These are phyloP conservation scores for Electrophaes corylata DNA, from an alignment of 2,888 invertebrate species.

Conservation along the genomic window DNA sequence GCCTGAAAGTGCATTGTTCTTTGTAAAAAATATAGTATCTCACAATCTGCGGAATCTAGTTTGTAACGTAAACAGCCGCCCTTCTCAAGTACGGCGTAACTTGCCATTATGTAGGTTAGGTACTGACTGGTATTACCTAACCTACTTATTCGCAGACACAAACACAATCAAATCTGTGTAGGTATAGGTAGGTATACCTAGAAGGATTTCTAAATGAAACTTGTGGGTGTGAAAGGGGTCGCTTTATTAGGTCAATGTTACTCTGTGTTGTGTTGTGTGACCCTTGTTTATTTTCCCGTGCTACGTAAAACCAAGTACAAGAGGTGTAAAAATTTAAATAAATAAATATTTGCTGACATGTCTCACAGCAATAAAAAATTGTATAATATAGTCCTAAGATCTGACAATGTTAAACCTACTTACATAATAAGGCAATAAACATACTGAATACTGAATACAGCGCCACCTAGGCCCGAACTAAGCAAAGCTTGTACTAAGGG, in stretches of 20 bases:
- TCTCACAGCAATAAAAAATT: too few species aligned
- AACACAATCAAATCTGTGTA: slow-evolving; percentile 20
- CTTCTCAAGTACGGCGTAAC: slow-evolving; percentile 1
- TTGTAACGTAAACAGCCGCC: slow-evolving; percentile 7
- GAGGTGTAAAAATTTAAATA: too few species aligned
- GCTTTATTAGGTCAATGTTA: slow-evolving; percentile 76
- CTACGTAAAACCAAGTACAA: slow-evolving; percentile 8
- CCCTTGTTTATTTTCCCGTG: slow-evolving; percentile 62
- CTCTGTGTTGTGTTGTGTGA: slow-evolving; percentile 43
- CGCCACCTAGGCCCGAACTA: too few species aligned
- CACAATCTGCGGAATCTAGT: not conserved
- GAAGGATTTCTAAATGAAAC: slow-evolving; percentile 82
- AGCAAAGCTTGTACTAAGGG: too few species aligned
- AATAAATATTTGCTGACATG: too few species aligned
- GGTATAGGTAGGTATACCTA: slow-evolving; percentile 51
- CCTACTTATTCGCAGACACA: slow-evolving; percentile 18
- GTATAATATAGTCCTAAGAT: too few species aligned
- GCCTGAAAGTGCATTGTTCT: too few species aligned
- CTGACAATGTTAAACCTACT: too few species aligned
- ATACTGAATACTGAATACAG: too few species aligned
- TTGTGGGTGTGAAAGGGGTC: slow-evolving; percentile 78
- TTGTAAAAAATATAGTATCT: not conserved
- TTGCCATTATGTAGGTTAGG: not conserved
- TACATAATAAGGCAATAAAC: too few species aligned
- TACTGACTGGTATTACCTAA: slow-evolving; percentile 1